Percentiles rank a stretch among this genome's conserved stretches.
Evolutionary conservation across 2,888 invertebrate genomes (phyloP).

Genomic region (Tetheella fluctuosa): DNA sequence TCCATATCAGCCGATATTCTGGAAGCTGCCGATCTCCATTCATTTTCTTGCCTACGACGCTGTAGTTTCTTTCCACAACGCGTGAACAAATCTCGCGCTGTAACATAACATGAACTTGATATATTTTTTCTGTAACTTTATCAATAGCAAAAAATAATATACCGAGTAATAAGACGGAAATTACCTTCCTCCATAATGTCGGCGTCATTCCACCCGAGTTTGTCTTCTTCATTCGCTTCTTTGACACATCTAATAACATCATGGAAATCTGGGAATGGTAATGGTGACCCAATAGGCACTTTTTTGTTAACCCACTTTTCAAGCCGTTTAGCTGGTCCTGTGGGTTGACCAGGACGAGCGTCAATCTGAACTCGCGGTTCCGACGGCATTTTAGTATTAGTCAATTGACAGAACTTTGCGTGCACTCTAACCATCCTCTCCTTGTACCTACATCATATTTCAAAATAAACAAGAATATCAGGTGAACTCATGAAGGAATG

Average conservation of each 20-base stretch:
- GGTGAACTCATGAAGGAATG: not conserved
- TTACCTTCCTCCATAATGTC: constrained; percentile 77
- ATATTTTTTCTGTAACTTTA: not conserved
- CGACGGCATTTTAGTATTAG: constrained; percentile 80
- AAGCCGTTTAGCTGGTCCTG: constrained; percentile 69
- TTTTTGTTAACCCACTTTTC: constrained; percentile 75
- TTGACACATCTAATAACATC: constrained; percentile 77
- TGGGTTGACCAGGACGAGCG: constrained; percentile 60
- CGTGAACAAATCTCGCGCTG: constrained; percentile 86
- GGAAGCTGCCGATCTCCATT: constrained; percentile 84
- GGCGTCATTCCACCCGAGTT: constrained; percentile 70
- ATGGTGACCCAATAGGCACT: constrained; percentile 69
- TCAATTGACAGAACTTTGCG: constrained; percentile 86
- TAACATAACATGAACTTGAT: constrained; percentile 25
- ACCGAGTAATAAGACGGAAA: not conserved
- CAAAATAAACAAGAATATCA: constrained; percentile 14
- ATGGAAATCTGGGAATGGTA: constrained; percentile 83
- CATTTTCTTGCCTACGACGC: constrained; percentile 86
- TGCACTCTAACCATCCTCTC: constrained; percentile 75
- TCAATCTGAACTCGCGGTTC: constrained; percentile 70
- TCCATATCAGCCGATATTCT: constrained; percentile 79
- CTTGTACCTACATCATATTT: constrained; percentile 64
- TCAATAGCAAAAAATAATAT: not conserved
- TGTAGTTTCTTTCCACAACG: constrained; percentile 87
- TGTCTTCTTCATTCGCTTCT: constrained; percentile 69